Evolutionary conservation across 2,797 vertebrate genomes (phyloP), one percentile per base, ranked within the genome.

Genomic region (Triplophysa bombifrons): DNA sequence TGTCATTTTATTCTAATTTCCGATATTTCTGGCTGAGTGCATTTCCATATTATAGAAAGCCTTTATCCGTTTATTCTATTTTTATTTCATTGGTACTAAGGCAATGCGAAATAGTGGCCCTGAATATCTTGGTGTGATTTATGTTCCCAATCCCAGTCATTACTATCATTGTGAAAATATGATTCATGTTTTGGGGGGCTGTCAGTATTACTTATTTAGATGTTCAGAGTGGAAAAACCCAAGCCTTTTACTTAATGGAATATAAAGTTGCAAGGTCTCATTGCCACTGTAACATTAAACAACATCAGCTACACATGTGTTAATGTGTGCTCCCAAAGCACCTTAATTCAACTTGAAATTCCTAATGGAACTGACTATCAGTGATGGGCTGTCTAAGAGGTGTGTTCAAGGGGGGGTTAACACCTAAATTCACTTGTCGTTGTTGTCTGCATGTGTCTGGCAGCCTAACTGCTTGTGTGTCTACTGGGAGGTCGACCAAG

Each of bases 121-220:
- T 16, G 70, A 76, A 85, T 88, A 87, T 88, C 85, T 81, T 66
- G 91, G 91, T 94, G 90, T 92, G 92, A 92, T 93, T 93, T 92
- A 93, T 92, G 89, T 90, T 90, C 88, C 90, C 87, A 90, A 89
- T 88, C 90, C 88, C 80, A 90, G 88, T 87, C 90, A 91, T 93
- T 93, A 90, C 92, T 93, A 93, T 93, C 89, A 92, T 90, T 92
- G 89, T 90, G 92, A 94, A 93, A 91, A 90, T 88, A 88, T 90
- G 92, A 94, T 93, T 94, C 87, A 83, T 92, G 86, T 92, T 95
- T 91, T 92, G 50, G 92, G 90, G 91, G 91, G 87, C 92, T 92
- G 90, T 89, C 90, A 91, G 81, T 89, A 94, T 95, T 91, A 93
- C 94, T 94, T 95, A 94, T 91, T 93, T 93, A 94, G 91, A 90